Evolutionary conservation across 2,888 invertebrate species (phyloP), one percentile per base, ranked within the genome.

Genomic region (Trisateles emortualis): DNA sequence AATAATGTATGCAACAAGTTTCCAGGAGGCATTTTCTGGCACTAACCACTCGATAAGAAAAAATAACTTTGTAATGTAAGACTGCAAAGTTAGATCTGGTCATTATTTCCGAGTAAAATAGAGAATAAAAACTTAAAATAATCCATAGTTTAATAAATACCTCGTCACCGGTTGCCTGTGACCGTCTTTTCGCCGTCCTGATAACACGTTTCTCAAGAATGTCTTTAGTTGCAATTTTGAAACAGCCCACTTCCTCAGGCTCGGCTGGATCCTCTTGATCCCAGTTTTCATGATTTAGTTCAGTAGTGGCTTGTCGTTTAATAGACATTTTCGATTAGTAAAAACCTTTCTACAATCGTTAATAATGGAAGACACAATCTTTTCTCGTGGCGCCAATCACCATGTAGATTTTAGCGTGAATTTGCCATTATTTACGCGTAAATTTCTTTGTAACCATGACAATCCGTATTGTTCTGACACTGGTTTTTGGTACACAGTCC

Each of bases 251-350:
- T 72, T 97, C 96, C 79, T 97, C 97, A 17, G 80, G 77, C 42
- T 85, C 86, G 44, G 94, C 68, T 43, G 95, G 95, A 1, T 96
- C 96, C 49, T 97, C 97, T 55, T 95, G 89, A 79, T 97, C 95
- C 97, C 98, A 98, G 82, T 98, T 98, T 9, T 96, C 96, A 74
- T 96, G 96, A 86, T 96, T 97, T 62, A 98, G 86, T 52, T 97
- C 96, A 16, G 93, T 93, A 3, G 95, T 94, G 22, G 98, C 97
- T 68, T 92, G 87, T 60, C 98, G 94, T 90, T 98, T 98, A 44
- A 87, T 83, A 69, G 96, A 94, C 96, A 96, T 97, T 4, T 22
- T 49, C 10, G 9, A 14, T 19, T 11, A 32, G 13, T 10, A 36
- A 6, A 32, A 2, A 10, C 10, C 3, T 29, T 13, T 29, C 0